Evolutionary conservation across 2,888 invertebrate genomes (phyloP), one percentile per base, ranked within the genome.

Genomic region (Rhogogaster chlorosoma): DNA sequence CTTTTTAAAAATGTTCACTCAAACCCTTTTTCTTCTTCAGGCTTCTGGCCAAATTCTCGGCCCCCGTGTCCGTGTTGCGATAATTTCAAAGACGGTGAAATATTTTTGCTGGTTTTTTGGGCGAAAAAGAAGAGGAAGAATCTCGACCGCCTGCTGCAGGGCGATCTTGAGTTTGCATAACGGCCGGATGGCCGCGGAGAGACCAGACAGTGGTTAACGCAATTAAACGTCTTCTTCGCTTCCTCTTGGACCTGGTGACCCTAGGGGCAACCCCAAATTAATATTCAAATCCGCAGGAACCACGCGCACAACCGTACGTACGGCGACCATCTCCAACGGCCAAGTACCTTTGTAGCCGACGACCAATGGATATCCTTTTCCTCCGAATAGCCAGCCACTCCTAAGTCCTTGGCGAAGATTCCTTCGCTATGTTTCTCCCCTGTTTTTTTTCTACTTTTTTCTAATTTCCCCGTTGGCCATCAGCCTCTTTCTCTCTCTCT

Each of bases 221-320:
- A 70, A 83, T 64, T 64, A 83, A 83, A 83, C 83, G 83, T 83
- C 83, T 83, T 83, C 83, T 83, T 83, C 83, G 67, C 45, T 67
- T 70, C 29, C 70, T 83, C 83, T 86, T 83, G 84, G 84, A 87
- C 86, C 86, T 83, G 83, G 83, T 83, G 83, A 83, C 83, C 83
- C 85, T 85, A 84, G 86, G 84, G 84, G 89, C 89, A 88, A 89
- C 88, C 89, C 88, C 87, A 88, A 90, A 89, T 92, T 92, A 92
- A 92, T 92, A 92, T 92, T 92, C 92, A 92, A 92, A 92, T 92
- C 91, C 89, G 89, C 89, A 90, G 89, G 86, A 88, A 88, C 87
- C 88, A 87, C 86, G 86, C 86, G 88, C 78, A 18, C 29, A 38
- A 78, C 57, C 26, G 64, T 45, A 53, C 53, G 0, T 45, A 53